A percentile compares a stretch with the other conserved stretches of the same genome.
Evolutionary conservation across 2,888 invertebrate species (phyloP).

Genomic region (Ophonus ardosiacus): DNA sequence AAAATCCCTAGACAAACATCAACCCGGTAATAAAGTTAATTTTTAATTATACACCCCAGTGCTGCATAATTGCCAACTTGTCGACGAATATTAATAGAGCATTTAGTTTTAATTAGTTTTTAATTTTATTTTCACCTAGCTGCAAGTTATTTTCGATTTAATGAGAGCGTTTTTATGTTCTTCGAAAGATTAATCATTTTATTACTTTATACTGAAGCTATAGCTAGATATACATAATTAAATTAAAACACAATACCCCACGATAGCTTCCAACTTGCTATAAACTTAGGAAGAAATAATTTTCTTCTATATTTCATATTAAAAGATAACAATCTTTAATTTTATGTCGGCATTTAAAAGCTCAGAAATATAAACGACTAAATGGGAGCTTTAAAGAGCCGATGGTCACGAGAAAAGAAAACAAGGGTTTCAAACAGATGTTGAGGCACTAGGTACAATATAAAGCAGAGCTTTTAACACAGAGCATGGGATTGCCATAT

Average conservation of each 20-base stretch:
- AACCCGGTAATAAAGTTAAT: slow-evolving; percentile 24
- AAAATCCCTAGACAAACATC: slow-evolving; percentile 1
- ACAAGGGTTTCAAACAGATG: background rate
- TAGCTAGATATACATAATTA: background rate
- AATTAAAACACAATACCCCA: slow-evolving; percentile 8
- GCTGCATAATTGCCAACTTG: slow-evolving; percentile 24
- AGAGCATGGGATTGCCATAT: background rate
- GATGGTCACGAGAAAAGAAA: background rate
- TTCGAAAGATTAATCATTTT: slow-evolving; percentile 15
- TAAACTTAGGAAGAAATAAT: slow-evolving; percentile 1
- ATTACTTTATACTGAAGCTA: slow-evolving; percentile 4
- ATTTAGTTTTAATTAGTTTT: slow-evolving; percentile 42
- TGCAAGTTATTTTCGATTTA: slow-evolving; percentile 8
- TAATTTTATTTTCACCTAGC: slow-evolving; percentile 27
- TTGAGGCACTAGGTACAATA: background rate
- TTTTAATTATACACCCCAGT: slow-evolving; percentile 30
- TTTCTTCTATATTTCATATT: slow-evolving; percentile 3
- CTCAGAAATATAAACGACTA: background rate
- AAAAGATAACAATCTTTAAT: slow-evolving; percentile 38
- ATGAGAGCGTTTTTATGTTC: slow-evolving; percentile 8
- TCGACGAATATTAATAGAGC: slow-evolving; percentile 13
- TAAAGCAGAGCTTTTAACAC: background rate
- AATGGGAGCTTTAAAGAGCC: background rate
- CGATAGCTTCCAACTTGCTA: background rate
- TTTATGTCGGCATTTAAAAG: background rate